Percentiles rank a stretch among this genome's conserved stretches.
Evolutionary conservation across 2,797 vertebrate genomes (phyloP).

Genomic region (Hirundo rustica): DNA sequence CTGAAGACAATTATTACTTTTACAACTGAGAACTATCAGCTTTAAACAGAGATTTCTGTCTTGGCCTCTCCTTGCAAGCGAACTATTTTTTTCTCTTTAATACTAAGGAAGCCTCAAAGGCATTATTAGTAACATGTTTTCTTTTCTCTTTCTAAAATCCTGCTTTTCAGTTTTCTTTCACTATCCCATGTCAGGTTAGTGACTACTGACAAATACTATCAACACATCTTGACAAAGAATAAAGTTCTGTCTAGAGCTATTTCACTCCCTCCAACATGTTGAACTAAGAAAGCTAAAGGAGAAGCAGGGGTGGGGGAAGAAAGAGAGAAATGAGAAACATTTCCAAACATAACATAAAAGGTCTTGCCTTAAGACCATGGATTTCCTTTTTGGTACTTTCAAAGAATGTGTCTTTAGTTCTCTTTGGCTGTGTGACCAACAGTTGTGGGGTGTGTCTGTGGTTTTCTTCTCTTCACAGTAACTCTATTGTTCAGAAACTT

Average conservation of each 20-base stretch:
- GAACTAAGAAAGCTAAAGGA: slow-evolving; percentile 55
- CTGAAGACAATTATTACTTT: slow-evolving; percentile 31
- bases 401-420: slow-evolving; percentile 83
- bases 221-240: slow-evolving; percentile 63
- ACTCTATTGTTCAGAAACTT: slow-evolving; percentile 83
- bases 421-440: slow-evolving; percentile 75
- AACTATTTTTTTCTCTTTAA: not conserved
- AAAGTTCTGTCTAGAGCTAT: slow-evolving; percentile 59
- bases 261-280: slow-evolving; percentile 60
- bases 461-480: slow-evolving; percentile 82
- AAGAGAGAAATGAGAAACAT: slow-evolving; percentile 58
- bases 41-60: slow-evolving; percentile 41
- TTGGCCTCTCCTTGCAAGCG: not conserved
- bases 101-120: slow-evolving; percentile 41
- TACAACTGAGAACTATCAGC: not conserved
- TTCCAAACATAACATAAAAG: slow-evolving; percentile 83
- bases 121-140: slow-evolving; percentile 41
- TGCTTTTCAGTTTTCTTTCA: slow-evolving; percentile 52
- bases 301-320: slow-evolving; percentile 32
- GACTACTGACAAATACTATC: slow-evolving; percentile 72
- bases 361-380: slow-evolving; percentile 81
- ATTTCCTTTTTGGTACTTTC: slow-evolving; percentile 84
- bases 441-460: slow-evolving; percentile 80
- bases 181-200: slow-evolving; percentile 54
- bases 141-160: slow-evolving; percentile 52